Percentiles rank a stretch among this genome's conserved stretches.
phyloP scores from a whole-genome alignment of 2,797 vertebrate species.

The Platyrinchus mystaceus region DNA sequence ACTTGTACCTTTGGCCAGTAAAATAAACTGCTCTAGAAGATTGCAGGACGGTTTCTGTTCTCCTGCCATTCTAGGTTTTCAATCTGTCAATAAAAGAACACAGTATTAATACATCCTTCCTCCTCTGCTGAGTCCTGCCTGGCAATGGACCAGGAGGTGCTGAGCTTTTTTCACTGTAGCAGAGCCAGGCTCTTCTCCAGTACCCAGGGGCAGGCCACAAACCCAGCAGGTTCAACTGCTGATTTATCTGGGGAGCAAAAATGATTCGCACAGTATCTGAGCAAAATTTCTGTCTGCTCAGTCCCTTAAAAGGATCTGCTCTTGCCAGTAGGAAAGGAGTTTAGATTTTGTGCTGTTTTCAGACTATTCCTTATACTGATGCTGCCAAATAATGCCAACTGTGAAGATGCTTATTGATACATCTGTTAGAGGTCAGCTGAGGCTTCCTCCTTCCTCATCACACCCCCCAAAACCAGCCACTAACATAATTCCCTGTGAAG shows the following conservation, averaged over 20 bases:
- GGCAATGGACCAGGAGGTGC: neutral
- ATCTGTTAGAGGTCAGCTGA: neutral
- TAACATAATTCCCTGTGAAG: neutral
- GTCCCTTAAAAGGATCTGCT: neutral
- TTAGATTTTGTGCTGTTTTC: neutral
- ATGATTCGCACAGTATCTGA: neutral
- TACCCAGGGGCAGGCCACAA: neutral
- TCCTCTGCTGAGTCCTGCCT: neutral
- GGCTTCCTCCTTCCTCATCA: neutral
- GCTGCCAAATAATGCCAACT: neutral
- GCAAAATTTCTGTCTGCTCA: neutral
- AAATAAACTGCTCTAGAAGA: slow-evolving; percentile 83
- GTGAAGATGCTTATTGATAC: neutral
- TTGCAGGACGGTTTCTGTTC: slow-evolving; percentile 82
- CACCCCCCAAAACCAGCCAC: neutral
- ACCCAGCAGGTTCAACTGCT: neutral
- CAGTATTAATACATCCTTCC: neutral
- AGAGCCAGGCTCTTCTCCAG: neutral
- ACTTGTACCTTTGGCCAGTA: slow-evolving; percentile 81
- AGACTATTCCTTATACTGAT: neutral
- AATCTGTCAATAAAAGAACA: slow-evolving; percentile 69
- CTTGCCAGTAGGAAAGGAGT: neutral
- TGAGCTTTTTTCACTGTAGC: neutral
- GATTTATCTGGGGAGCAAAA: neutral
- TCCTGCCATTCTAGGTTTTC: slow-evolving; percentile 81